Evolutionary conservation across 2,113 vertebrate genomes (phyloP), one percentile per base, ranked within the genome.

Genomic region (Rhinolophus sinicus): DNA sequence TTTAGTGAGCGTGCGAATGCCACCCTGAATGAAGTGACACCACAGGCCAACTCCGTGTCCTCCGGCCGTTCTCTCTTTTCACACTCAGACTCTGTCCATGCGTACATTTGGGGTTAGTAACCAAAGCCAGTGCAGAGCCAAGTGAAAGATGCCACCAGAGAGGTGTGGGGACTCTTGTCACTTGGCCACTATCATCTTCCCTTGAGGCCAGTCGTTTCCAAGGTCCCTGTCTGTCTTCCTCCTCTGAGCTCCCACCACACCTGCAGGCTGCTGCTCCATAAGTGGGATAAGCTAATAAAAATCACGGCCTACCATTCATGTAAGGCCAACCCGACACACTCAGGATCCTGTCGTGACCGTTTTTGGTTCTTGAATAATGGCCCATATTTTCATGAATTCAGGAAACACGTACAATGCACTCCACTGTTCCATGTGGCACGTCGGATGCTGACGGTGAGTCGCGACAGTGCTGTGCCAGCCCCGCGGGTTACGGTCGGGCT

Each of bases 181-280:
- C 35, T 15, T 2, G 28, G 75, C 33, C 33, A 33, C 22, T 54
- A 6, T 22, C 1, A 0, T 28, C 35, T 12, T 15, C 6, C 16
- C 2, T 0, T 7, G n/a, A 2, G 7, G 26, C 28, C 18, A 2
- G 35, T n/a, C 5, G 8, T 47, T 40, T 9, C 33, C 60, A 6
- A 7, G 40, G 21, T 28, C 28, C 28, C 0, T 11, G 38, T 52
- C 26, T 0, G 22, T 35, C 78, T 73, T 50, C 30, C 0, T 50
- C 33, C 60, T 44, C 72, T 22, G 19, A 6, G 44, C 22, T 15
- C 30, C 24, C 2, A 30, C 33, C 58, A 52, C 38, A 11, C 2
- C 8, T 8, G 35, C 14, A 38, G 60, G 26, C 72, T 62, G 18
- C 50, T 14, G 19, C 21, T 8, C 26, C 26, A 1, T 18, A 11